Base-by-base conservation (phyloP, 2,888 invertebrate species). In the Scaptomyza flava region DNA sequence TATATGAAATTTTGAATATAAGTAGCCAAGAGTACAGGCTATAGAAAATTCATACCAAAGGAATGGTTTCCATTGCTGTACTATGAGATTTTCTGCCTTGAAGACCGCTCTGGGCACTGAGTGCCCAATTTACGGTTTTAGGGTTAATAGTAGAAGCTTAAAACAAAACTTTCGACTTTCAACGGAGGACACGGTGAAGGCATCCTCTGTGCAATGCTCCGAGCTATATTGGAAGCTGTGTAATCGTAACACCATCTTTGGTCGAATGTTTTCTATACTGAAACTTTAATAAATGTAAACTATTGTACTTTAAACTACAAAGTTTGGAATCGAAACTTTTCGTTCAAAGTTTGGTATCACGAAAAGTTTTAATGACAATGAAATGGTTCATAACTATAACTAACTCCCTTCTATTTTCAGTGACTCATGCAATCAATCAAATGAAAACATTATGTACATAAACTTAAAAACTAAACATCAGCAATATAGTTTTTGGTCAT, bases 121-220 rank as follows among this genome's bases (percentile, higher is more conserved):
- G 17, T 17, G 17, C 17, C 17, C 17, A 17, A 17, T 17, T 17
- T 17, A 17, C 17, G 17, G 17, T 17, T 17, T 17, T 17, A 17
- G 1, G 17, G 17, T 17, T 17, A 17, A 17, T n/a, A n/a, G n/a
- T n/a, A n/a, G n/a, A n/a, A 77, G 50, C 61, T 81, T 58, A 74
- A 77, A 79, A 77, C 51, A 84, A 86, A 82, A 82, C 82, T 84
- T 81, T 81, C 51, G 64, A 65, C 65, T 51, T 51, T 52, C 68
- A 71, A 72, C 70, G 43, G 69, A 61, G 68, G 51, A 51, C 57
- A 81, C 78, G 75, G 43, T 65, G 79, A 58, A 57, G 78, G 51
- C 79, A 59, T 65, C 62, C 66, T 65, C 73, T 59, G 79, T 68
- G 66, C 67, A 77, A 61, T 63, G 78, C 79, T 77, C 67, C 72